phyloP scores from a whole-genome alignment of 2,888 invertebrate species.

The Scelioninae gen. 1 region DNA sequence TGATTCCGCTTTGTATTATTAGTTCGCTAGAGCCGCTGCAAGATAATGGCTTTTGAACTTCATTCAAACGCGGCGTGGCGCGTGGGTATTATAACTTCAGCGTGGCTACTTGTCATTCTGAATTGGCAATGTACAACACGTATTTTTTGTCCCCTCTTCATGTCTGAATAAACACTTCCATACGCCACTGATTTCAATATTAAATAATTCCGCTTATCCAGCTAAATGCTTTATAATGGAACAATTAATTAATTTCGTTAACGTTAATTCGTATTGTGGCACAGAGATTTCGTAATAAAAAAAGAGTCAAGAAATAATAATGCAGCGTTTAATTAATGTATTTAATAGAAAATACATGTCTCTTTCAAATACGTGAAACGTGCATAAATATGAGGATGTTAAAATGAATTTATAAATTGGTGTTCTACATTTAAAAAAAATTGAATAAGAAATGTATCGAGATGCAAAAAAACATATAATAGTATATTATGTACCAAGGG shows the following conservation, averaged over 20 bases:
- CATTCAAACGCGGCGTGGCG: slow-evolving; percentile 43
- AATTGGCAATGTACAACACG: slow-evolving; percentile 50
- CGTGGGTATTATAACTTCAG: slow-evolving; percentile 45
- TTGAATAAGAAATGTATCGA: too few species aligned
- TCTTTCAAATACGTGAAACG: slow-evolving; percentile 2
- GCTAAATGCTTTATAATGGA: slow-evolving; percentile 41
- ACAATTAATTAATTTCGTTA: slow-evolving; percentile 38
- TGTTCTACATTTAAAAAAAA: too few species aligned
- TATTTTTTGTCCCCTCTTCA: slow-evolving; percentile 53
- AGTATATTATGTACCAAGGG: too few species aligned
- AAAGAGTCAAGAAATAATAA: slow-evolving; percentile 26
- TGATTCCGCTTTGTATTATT: slow-evolving; percentile 54
- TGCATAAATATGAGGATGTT: too few species aligned
- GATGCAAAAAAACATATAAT: too few species aligned
- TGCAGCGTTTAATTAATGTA: slow-evolving; percentile 19
- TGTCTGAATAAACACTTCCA: slow-evolving; percentile 53
- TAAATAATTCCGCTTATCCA: slow-evolving; percentile 45
- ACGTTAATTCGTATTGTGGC: slow-evolving; percentile 6
- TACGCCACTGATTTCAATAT: slow-evolving; percentile 41
- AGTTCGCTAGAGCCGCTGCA: slow-evolving; percentile 39
- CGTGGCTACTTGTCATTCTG: slow-evolving; percentile 47
- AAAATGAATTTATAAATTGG: too few species aligned
- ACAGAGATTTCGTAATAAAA: slow-evolving; percentile 7
- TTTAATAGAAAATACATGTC: slow-evolving; percentile 33
- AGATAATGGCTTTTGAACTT: slow-evolving; percentile 60